Conservation (phyloP, 64 coral and sea anemone genomes). For the Stylophora pistillata region DNA sequence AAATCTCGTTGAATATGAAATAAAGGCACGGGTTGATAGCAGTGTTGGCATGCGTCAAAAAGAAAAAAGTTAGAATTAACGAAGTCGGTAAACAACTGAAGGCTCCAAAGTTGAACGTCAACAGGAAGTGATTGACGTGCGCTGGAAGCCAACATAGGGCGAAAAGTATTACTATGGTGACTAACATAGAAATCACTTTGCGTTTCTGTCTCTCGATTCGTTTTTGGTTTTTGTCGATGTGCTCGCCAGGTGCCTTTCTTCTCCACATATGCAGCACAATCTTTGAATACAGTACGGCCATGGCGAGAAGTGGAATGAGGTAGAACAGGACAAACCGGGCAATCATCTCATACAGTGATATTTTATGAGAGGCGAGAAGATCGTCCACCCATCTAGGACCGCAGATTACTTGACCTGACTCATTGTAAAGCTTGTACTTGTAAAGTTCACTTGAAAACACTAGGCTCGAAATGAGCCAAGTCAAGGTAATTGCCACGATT, state of each 20-base stretch:
- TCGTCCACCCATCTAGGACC: conserved; percentile 49
- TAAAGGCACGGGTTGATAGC: conserved; percentile 83
- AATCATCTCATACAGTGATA: conserved; percentile 59
- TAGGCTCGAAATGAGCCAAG: conserved; percentile 68
- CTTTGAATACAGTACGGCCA: conserved; percentile 70
- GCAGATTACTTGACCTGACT: conserved; percentile 2
- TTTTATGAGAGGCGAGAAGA: background rate
- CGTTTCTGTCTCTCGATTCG: conserved; percentile 75
- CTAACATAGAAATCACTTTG: conserved; percentile 82
- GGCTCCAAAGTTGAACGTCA: conserved; percentile 39
- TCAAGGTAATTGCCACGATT: conserved; percentile 38
- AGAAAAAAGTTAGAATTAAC: conserved; percentile 28
- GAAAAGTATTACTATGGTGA: conserved; percentile 83
- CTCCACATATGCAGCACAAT: conserved; percentile 89
- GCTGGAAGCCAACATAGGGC: conserved; percentile 88
- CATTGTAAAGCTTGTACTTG: conserved; percentile 34
- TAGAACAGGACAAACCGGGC: conserved; percentile 66
- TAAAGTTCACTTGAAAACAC: conserved; percentile 64
- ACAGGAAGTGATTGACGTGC: conserved; percentile 79
- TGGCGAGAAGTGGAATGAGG: conserved; percentile 62
- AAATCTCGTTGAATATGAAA: conserved; percentile 73
- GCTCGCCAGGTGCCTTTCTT: conserved; percentile 73
- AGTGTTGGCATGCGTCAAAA: conserved; percentile 67
- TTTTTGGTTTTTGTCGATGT: conserved; percentile 73
- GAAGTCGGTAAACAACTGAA: conserved; percentile 24